phyloP scores from a whole-genome alignment of 1,140 invertebrate species.

The Arctopsyche grandis region DNA sequence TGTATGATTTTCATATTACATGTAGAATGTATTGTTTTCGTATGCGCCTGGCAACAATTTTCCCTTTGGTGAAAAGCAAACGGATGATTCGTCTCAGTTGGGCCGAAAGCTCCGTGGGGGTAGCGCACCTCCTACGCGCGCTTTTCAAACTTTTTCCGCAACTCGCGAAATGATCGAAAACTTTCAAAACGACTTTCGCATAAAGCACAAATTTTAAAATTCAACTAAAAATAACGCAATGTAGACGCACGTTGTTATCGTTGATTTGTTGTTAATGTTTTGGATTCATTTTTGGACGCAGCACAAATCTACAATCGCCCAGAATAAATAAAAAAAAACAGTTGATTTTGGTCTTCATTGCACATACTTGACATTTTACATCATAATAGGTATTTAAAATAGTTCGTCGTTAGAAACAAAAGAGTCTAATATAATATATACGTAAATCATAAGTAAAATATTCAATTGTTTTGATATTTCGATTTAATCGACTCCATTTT shows the following conservation, averaged over 20 bases:
- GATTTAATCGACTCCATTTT: too few species aligned
- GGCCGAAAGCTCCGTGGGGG: background rate
- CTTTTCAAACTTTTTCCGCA: conserved; percentile 1
- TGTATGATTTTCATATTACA: too few species aligned
- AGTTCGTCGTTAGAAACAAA: background rate
- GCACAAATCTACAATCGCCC: background rate
- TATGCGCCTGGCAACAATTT: background rate
- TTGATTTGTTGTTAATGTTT: background rate
- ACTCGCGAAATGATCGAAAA: background rate
- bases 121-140: background rate
- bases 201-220: background rate
- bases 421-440: too few species aligned
- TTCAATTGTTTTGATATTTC: too few species aligned
- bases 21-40: too few species aligned
- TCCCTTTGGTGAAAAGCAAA: background rate
- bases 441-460: too few species aligned
- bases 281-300: background rate
- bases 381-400: background rate
- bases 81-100: background rate
- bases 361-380: background rate
- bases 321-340: background rate
- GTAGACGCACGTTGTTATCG: background rate
- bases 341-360: background rate
- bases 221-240: background rate
- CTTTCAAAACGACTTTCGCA: background rate